These are phyloP conservation scores for Agraylea sexmaculata DNA, from an alignment of 1,140 invertebrate genomes.

Conservation along the genomic window DNA sequence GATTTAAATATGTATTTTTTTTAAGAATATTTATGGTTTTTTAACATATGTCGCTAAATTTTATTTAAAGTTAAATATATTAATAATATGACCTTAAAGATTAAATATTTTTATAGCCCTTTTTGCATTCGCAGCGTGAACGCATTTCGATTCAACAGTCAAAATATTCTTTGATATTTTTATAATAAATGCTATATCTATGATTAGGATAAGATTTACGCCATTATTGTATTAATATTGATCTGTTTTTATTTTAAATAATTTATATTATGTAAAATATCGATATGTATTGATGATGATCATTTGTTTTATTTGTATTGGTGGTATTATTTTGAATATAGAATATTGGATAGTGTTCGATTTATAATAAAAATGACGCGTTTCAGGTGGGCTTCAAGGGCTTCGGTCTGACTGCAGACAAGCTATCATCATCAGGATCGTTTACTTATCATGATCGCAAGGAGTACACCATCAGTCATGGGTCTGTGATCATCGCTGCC, in stretches of 20 bases:
- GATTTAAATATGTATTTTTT: neutral
- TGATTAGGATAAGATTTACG: constrained; percentile 5
- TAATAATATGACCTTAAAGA: too few relatives aligned
- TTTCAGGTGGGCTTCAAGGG: constrained; percentile 88
- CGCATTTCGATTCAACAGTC: too few relatives aligned
- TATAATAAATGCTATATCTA: too few relatives aligned
- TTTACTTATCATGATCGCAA: constrained; percentile 75
- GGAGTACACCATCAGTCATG: constrained; percentile 78
- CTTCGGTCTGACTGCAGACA: constrained; percentile 66
- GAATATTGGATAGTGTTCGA: constrained; percentile 22
- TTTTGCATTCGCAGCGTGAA: too few relatives aligned
- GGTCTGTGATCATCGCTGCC: constrained; percentile 92
- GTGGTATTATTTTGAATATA: constrained; percentile 10
- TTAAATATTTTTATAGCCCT: too few relatives aligned
- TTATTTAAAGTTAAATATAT: too few relatives aligned
- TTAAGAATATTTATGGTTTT: neutral
- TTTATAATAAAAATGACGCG: constrained; percentile 24
- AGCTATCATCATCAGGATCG: constrained; percentile 50
- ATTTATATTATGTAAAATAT: constrained; percentile 3
- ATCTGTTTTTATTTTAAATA: constrained; percentile 8
- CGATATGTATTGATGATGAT: neutral
- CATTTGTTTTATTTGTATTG: neutral
- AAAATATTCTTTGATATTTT: too few relatives aligned
- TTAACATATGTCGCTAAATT: too few relatives aligned
- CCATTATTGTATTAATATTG: constrained; percentile 2